Conservation (phyloP, 1,140 invertebrate species). For the Coptotermes formosanus region DNA sequence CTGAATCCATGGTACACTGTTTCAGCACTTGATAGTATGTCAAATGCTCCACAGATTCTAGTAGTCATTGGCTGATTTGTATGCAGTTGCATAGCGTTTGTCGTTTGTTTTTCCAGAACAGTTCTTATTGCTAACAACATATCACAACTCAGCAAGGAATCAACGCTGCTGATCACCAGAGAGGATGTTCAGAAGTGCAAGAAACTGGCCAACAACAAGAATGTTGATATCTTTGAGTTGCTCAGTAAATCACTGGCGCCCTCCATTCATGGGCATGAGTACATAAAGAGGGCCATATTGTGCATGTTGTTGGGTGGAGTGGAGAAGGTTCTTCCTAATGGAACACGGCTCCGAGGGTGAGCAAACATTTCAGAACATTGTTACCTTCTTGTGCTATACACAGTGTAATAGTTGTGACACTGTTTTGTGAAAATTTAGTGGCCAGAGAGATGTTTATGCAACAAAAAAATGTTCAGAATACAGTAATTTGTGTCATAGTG, state of each 20-base stretch:
- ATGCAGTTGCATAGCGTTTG: no score
- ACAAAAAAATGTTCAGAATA: slow-evolving; percentile 24
- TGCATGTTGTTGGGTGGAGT: slow-evolving; percentile 93
- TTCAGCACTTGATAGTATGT: no score
- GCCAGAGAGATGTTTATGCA: neutral
- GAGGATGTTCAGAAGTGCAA: slow-evolving; percentile 92
- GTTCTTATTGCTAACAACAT: slow-evolving; percentile 94
- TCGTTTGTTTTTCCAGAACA: slow-evolving; percentile 62
- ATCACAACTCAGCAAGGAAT: slow-evolving; percentile 86
- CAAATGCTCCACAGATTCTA: no score
- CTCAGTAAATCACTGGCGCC: slow-evolving; percentile 92
- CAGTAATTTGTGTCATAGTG: neutral
- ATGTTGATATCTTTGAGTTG: slow-evolving; percentile 85
- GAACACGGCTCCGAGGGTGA: slow-evolving; percentile 91
- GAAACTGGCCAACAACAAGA: slow-evolving; percentile 69
- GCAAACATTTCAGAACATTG: slow-evolving; percentile 28
- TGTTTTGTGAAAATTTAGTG: neutral
- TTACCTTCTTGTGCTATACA: neutral
- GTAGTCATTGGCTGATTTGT: no score
- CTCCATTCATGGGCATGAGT: slow-evolving; percentile 96
- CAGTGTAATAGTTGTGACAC: neutral
- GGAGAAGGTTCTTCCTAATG: slow-evolving; percentile 95
- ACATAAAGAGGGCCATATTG: slow-evolving; percentile 95
- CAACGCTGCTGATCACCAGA: slow-evolving; percentile 73
- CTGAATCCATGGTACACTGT: no score